phyloP scores from a whole-genome alignment of 1,140 invertebrate species.

The Thalassaphorura encarpata region DNA sequence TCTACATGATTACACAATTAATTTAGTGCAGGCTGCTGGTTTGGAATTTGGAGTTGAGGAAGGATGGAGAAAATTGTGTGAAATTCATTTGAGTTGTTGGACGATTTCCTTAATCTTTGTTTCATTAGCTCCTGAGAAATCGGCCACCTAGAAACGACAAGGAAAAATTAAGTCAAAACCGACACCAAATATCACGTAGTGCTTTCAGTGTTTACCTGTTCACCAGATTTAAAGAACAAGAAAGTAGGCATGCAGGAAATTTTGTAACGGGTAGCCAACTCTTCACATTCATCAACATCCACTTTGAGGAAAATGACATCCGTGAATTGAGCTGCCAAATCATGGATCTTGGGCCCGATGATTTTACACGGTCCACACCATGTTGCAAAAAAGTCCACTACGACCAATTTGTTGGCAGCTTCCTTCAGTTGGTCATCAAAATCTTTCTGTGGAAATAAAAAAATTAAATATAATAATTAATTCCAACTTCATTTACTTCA shows the following conservation, averaged over 20 bases:
- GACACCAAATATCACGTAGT: neutral
- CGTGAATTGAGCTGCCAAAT: constrained; percentile 34
- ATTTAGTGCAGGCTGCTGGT: too few relatives aligned
- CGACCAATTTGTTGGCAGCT: constrained; percentile 70
- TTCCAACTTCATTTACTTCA: neutral
- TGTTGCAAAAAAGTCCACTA: constrained; percentile 67
- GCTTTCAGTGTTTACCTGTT: constrained; percentile 43
- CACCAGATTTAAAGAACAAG: constrained; percentile 68
- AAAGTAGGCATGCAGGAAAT: constrained; percentile 89
- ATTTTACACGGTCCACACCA: constrained; percentile 88
- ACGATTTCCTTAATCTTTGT: constrained; percentile 57
- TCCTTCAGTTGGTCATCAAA: constrained; percentile 58
- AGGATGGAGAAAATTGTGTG: too few relatives aligned
- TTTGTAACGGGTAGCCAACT: constrained; percentile 64
- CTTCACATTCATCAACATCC: constrained; percentile 82
- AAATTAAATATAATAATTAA: neutral
- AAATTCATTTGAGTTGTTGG: too few relatives aligned
- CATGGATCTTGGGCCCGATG: constrained; percentile 64
- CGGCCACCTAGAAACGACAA: constrained; percentile 43
- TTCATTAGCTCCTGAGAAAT: constrained; percentile 69
- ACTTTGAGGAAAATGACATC: constrained; percentile 56
- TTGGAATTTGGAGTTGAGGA: too few relatives aligned
- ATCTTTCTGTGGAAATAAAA: constrained; percentile 50
- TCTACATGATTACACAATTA: too few relatives aligned
- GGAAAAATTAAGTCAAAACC: constrained; percentile 2